Base-by-base conservation (phyloP, 2,113 vertebrate species). In the Cyanoramphus novaezelandiae region DNA sequence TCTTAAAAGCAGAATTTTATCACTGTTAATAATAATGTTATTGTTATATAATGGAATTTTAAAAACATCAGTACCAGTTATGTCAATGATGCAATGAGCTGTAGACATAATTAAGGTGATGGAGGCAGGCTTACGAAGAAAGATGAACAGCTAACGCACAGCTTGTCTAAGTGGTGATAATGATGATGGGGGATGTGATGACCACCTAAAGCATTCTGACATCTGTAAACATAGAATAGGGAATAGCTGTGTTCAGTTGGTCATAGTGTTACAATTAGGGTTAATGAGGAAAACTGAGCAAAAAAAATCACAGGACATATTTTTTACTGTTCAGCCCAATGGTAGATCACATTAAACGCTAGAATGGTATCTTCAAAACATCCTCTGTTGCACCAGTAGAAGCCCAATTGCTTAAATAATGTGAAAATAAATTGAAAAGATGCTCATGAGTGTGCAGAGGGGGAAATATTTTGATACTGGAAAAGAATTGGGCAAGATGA, bases 381-480 rank as follows among this genome's bases (percentile, higher is more conserved):
- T 91, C 55, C 79, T 68, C 52, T 78, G 64, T 71, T 88, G 81
- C 44, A 91, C 59, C 70, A 96, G 62, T 57, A 86, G 86, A 94
- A 93, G 69, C 37, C 69, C 29, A 85, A 57, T 86, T 94, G 92
- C 93, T 95, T 95, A 88, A 97, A 90, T 94, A 92, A 87, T 93
- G 74, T 68, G 92, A 86, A 92, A 96, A 93, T 91, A 96, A 97
- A 94, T 93, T 69, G 77, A 95, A 72, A 95, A 96, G 74, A 86
- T 92, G 47, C 52, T 96, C 19, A 4, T 65, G 65, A 84, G 52
- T 87, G 63, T 79, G 74, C 27, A 19, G 77, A 91, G 67, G 41
- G 67, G 41, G 70, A 93, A 96, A 62, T 41, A 92, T 87, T 93
- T 93, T 88, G 49, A 60, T 92, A 64, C 43, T 74, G 79, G 49